A percentile compares a stretch with the other conserved stretches of the same genome.
Conservation (phyloP, 1,140 invertebrate genomes). For the Gonioctena quinquepunctata region DNA sequence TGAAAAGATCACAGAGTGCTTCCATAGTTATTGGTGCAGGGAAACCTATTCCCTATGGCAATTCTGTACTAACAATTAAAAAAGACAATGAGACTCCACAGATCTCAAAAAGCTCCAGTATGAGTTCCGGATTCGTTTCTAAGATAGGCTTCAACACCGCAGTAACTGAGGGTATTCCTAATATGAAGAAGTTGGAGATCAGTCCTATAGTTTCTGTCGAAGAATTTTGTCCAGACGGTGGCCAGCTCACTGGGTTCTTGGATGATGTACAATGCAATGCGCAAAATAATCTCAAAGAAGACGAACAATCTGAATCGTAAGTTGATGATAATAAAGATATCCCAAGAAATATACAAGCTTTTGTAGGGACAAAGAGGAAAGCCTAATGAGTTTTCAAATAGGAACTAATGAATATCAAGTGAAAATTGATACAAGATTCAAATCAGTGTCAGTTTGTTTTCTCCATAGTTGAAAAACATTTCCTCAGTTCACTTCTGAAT, state of each 20-base stretch:
- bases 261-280: slow-evolving; percentile 67
- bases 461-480: too few relatives aligned
- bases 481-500: too few relatives aligned
- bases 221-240: slow-evolving; percentile 84
- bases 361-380: too few relatives aligned
- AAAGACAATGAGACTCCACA: slow-evolving; percentile 12
- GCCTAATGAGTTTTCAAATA: too few relatives aligned
- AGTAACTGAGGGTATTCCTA: slow-evolving; percentile 33
- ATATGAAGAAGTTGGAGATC: slow-evolving; percentile 44
- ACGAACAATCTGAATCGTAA: slow-evolving; percentile 66
- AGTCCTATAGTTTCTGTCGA: slow-evolving; percentile 69
- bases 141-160: slow-evolving; percentile 33
- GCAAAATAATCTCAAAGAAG: slow-evolving; percentile 55
- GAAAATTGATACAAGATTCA: too few relatives aligned
- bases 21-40: slow-evolving; percentile 55
- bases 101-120: slow-evolving; percentile 45
- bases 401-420: too few relatives aligned
- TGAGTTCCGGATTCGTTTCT: slow-evolving; percentile 44
- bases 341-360: too few relatives aligned
- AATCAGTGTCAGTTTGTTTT: too few relatives aligned
- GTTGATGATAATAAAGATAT: too few relatives aligned
- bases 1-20: slow-evolving; percentile 52
- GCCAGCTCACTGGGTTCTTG: slow-evolving; percentile 76
- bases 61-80: slow-evolving; percentile 6
- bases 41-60: slow-evolving; percentile 45